These are phyloP conservation scores for Slavum lentiscoides DNA, from an alignment of 2,888 invertebrate genomes.

Conservation along the genomic window DNA sequence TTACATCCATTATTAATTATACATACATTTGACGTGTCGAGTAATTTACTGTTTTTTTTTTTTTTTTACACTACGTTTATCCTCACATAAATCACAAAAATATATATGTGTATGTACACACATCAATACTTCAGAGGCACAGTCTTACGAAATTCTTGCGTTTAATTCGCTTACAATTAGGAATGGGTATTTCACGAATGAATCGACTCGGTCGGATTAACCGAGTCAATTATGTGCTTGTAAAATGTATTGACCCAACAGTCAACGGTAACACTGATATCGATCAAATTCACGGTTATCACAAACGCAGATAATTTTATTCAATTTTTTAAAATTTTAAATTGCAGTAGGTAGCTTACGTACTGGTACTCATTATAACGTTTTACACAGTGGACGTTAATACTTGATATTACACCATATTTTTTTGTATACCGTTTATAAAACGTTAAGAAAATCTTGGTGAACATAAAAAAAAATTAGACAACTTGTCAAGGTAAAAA, in stretches of 20 bases:
- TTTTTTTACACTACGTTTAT: too few species aligned
- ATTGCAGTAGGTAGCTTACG: too few species aligned
- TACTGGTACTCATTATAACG: too few species aligned
- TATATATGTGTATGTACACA: too few species aligned
- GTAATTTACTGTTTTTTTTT: too few species aligned
- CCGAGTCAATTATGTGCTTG: slow-evolving; percentile 6
- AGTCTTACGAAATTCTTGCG: too few species aligned
- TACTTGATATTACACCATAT: not conserved
- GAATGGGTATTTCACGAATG: slow-evolving; percentile 15
- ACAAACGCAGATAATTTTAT: not conserved
- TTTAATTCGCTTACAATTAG: not conserved
- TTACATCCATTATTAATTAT: too few species aligned
- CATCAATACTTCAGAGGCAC: too few species aligned
- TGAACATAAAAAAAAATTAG: not conserved
- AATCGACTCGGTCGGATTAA: not conserved
- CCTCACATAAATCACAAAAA: too few species aligned
- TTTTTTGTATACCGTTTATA: not conserved
- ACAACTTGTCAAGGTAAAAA: not conserved
- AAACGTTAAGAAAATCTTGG: not conserved
- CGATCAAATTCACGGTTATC: not conserved
- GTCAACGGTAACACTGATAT: not conserved
- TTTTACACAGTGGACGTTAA: too few species aligned
- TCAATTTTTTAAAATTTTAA: too few species aligned
- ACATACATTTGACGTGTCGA: too few species aligned
- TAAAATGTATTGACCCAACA: slow-evolving; percentile 12